Evolutionary conservation across 2,797 vertebrate genomes (phyloP).

Genomic region (Galaxias olidus): DNA sequence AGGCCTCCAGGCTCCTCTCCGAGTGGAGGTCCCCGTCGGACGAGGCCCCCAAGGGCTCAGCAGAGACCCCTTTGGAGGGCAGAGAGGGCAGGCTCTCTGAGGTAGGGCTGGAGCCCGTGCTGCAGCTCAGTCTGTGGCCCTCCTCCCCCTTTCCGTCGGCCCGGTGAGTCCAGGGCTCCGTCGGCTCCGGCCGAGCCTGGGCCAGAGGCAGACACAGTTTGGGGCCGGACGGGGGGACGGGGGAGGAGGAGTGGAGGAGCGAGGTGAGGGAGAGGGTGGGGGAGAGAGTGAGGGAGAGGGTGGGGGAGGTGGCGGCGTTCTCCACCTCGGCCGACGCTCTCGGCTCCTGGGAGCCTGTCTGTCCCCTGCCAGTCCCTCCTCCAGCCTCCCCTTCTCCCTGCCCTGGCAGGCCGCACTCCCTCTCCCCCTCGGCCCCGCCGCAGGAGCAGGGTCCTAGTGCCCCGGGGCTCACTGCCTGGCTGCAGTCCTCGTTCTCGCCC

Average conservation of each 20-base stretch:
- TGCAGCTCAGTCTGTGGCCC: slow-evolving; percentile 61
- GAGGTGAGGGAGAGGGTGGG: slow-evolving; percentile 43
- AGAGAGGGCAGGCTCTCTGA: slow-evolving; percentile 28
- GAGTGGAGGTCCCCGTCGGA: slow-evolving; percentile 57
- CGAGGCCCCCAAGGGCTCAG: slow-evolving; percentile 52
- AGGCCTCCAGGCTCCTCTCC: slow-evolving; percentile 45
- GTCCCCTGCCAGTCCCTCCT: background rate
- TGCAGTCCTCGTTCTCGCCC: slow-evolving; percentile 91
- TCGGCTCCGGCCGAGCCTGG: slow-evolving; percentile 51
- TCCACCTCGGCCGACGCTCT: too few relatives aligned
- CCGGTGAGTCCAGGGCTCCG: slow-evolving; percentile 39
- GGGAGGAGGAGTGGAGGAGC: slow-evolving; percentile 38
- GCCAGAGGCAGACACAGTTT: slow-evolving; percentile 61
- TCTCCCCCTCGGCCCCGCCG: slow-evolving; percentile 53
- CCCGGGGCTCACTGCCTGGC: slow-evolving; percentile 83
- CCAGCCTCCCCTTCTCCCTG: background rate
- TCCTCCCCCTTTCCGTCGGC: slow-evolving; percentile 47
- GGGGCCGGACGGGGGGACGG: slow-evolving; percentile 38
- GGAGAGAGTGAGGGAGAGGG: slow-evolving; percentile 47
- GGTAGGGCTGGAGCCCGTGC: slow-evolving; percentile 70
- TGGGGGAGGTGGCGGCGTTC: background rate
- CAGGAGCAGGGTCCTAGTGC: slow-evolving; percentile 67
- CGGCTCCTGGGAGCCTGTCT: slow-evolving; percentile 16
- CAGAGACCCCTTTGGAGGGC: slow-evolving; percentile 39
- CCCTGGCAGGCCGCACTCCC: slow-evolving; percentile 27